These are phyloP conservation scores for Xiphydria camelus DNA, from an alignment of 2,888 invertebrate species.

Conservation along the genomic window DNA sequence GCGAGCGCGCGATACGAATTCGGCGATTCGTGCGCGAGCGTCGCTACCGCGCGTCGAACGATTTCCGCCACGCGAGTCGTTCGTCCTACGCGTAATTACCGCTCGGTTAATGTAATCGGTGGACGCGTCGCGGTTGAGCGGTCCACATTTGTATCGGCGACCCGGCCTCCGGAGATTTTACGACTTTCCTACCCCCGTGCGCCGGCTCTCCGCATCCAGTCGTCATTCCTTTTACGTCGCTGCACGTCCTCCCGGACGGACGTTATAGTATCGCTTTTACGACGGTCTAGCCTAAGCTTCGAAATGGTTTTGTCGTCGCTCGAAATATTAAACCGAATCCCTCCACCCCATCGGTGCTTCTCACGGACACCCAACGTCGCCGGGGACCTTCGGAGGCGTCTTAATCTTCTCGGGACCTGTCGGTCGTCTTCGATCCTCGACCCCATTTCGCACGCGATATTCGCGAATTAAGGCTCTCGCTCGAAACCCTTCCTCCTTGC, in stretches of 20 bases:
- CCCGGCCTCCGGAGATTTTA: neutral
- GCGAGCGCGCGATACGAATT: too few species aligned
- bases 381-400: neutral
- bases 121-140: neutral
- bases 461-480: constrained; percentile 1
- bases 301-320: constrained; percentile 11
- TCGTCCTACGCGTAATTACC: neutral
- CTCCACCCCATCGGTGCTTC: neutral
- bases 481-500: constrained; percentile 4
- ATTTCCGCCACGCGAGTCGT: too few species aligned
- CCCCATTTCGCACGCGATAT: neutral
- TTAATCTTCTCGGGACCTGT: neutral
- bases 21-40: too few species aligned
- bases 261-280: constrained; percentile 36
- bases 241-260: constrained; percentile 1
- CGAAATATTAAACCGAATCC: constrained; percentile 11
- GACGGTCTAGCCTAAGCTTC: constrained; percentile 27
- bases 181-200: neutral
- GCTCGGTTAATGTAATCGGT: neutral
- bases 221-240: too few species aligned
- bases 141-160: neutral
- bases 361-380: neutral
- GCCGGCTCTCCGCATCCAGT: too few species aligned
- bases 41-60: too few species aligned
- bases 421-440: too few species aligned